A percentile compares a stretch with the other conserved stretches of the same genome.
Conservation (phyloP, 1,140 invertebrate genomes). For the Aporrectodea caliginosa region DNA sequence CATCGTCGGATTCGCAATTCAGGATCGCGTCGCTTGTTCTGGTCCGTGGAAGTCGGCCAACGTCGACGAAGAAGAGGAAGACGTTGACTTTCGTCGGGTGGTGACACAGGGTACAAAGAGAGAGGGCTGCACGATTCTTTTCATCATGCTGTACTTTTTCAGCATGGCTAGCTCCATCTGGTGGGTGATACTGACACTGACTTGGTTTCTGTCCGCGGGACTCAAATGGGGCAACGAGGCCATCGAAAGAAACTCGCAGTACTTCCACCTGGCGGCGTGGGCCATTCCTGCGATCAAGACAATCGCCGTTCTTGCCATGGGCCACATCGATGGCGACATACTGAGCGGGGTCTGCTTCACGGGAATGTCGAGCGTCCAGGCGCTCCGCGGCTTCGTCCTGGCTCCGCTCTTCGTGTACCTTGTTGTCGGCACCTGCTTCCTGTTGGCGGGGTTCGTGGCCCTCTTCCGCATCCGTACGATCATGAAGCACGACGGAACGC, state of each 20-base stretch:
- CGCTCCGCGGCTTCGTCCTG: slow-evolving; percentile 81
- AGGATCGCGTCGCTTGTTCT: slow-evolving; percentile 81
- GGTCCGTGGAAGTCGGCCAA: slow-evolving; percentile 68
- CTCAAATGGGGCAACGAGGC: slow-evolving; percentile 99
- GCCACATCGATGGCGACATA: slow-evolving; percentile 94
- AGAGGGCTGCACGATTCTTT: slow-evolving; percentile 87
- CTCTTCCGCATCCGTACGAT: slow-evolving; percentile 91
- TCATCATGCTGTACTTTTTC: slow-evolving; percentile 98
- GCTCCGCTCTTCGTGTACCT: slow-evolving; percentile 88
- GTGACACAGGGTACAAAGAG: slow-evolving; percentile 86
- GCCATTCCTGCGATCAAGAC: slow-evolving; percentile 83
- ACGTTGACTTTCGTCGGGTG: slow-evolving; percentile 35
- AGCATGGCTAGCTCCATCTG: slow-evolving; percentile 95
- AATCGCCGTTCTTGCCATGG: slow-evolving; percentile 87
- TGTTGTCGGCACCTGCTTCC: slow-evolving; percentile 86
- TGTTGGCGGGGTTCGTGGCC: slow-evolving; percentile 91
- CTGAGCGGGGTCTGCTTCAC: slow-evolving; percentile 95
- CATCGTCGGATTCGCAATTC: slow-evolving; percentile 74
- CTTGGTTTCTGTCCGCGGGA: slow-evolving; percentile 96
- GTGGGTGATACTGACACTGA: slow-evolving; percentile 96
- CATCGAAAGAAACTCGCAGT: slow-evolving; percentile 94
- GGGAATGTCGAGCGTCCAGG: slow-evolving; percentile 83
- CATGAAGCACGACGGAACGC: slow-evolving; percentile 79
- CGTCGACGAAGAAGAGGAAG: slow-evolving; percentile 38
- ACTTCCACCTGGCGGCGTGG: slow-evolving; percentile 97